Percentiles rank a stretch among this genome's conserved stretches.
phyloP scores from a whole-genome alignment of 1,140 invertebrate species.

The Hyphantria cunea region DNA sequence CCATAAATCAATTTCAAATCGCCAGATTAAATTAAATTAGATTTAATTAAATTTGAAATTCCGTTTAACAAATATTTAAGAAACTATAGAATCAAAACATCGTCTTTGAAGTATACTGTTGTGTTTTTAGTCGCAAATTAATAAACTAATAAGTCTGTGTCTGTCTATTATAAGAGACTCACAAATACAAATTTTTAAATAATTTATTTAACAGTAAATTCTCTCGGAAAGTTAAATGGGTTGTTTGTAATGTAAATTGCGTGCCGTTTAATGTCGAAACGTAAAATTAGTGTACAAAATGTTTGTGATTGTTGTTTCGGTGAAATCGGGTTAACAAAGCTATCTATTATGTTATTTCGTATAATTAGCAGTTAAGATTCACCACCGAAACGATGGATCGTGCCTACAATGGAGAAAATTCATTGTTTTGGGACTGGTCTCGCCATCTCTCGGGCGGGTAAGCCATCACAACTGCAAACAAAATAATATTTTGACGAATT shows the following conservation, averaged over 20 bases:
- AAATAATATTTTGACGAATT: constrained; percentile 17
- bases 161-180: constrained; percentile 2
- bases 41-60: no score
- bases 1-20: no score
- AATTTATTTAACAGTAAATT: constrained; percentile 25
- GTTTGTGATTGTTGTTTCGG: constrained; percentile 39
- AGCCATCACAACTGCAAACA: constrained; percentile 12
- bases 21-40: no score
- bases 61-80: no score
- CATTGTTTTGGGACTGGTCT: constrained; percentile 51
- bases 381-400: constrained; percentile 29
- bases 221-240: constrained; percentile 24
- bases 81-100: neutral
- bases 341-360: constrained; percentile 50
- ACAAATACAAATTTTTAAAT: constrained; percentile 22
- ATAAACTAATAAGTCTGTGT: constrained; percentile 5
- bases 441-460: constrained; percentile 54
- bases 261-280: constrained; percentile 22
- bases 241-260: constrained; percentile 28
- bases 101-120: neutral
- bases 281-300: constrained; percentile 25
- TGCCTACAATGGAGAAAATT: constrained; percentile 34
- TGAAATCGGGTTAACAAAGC: constrained; percentile 47
- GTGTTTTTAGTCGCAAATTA: neutral
- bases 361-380: constrained; percentile 49